Evolutionary conservation across 2,888 invertebrate genomes (phyloP), one percentile per base, ranked within the genome.

Genomic region (Platerodrilus igneus): DNA sequence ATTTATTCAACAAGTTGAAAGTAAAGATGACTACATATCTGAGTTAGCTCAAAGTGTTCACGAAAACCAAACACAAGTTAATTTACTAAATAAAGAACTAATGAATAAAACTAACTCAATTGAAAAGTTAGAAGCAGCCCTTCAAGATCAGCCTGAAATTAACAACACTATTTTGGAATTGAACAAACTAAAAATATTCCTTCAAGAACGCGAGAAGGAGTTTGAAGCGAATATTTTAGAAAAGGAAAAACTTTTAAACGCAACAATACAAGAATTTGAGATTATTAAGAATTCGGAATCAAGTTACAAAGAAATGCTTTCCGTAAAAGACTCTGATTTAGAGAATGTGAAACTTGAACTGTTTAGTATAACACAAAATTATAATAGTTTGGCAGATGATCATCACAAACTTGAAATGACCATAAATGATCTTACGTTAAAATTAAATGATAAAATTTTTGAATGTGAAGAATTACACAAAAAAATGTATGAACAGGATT

Each of bases 401-500:
- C 29, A 36, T n/a, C 20, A 39, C 15, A 36, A 41, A 32, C 37
- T 37, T 5, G 38, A 41, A 6, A 37, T 42, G 5, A 71, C 17
- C 2, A 22, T 35, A 66, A 51, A 69, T 63, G 55, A 46, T 71
- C 22, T 72, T 72, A 50, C 77, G 75, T 49, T 55, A 71, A 41
- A 73, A 62, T 38, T 74, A 67, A 37, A 76, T 69, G 4, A 23
- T 48, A 77, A 75, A 52, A 72, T 75, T 41, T 68, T 73, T 0
- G 74, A 75, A 61, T 72, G 71, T 49, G 71, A 68, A 31, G 71
- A 67, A 53, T 57, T 76, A 1, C 72, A 72, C 52, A 68, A 67
- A 50, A 69, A 70, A 52, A 69, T 80, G 20, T 58, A 65, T 4
- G 77, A 81, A 45, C 68, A 80, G 29, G 70, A 74, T 41, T 63